A percentile compares a stretch with the other conserved stretches of the same genome.
Evolutionary conservation across 1,140 invertebrate genomes (phyloP).

Genomic region (Dendroctonus valens): DNA sequence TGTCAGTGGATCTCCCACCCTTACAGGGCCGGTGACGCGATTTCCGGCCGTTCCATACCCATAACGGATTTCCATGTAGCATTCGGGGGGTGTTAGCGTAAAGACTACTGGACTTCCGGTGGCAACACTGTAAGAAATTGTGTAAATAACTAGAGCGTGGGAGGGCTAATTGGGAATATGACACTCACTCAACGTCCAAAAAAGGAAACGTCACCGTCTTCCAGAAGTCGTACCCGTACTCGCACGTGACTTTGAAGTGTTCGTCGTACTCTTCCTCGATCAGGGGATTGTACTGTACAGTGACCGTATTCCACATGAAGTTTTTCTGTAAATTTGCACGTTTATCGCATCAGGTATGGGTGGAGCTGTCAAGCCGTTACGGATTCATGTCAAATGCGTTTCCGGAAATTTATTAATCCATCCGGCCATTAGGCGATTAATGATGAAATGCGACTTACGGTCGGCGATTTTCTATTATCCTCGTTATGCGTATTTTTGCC

Average conservation of each 20-base stretch:
- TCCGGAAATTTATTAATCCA: not conserved
- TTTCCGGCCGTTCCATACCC: constrained; percentile 83
- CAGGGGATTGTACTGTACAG: constrained; percentile 89
- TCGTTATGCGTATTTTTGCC: constrained; percentile 84
- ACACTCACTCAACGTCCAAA: constrained; percentile 88
- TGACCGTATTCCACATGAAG: constrained; percentile 95
- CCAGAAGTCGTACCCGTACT: constrained; percentile 96
- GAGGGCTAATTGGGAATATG: not conserved
- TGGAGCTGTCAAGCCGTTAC: too few species aligned
- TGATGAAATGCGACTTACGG: constrained; percentile 58
- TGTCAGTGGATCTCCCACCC: constrained; percentile 88
- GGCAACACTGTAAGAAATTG: constrained; percentile 66
- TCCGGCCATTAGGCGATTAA: not conserved
- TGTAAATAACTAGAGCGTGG: not conserved
- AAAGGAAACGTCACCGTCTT: constrained; percentile 95
- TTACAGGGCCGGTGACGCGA: constrained; percentile 81
- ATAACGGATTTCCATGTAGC: constrained; percentile 92
- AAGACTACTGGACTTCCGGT: constrained; percentile 94
- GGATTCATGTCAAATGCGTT: too few species aligned
- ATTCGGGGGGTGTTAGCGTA: constrained; percentile 87
- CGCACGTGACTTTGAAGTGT: constrained; percentile 94
- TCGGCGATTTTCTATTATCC: constrained; percentile 80
- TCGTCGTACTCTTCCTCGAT: constrained; percentile 95
- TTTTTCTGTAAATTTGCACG: constrained; percentile 67
- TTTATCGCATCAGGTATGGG: too few species aligned